Evolutionary conservation across 92 coral and sea anemone species (phyloP).

Genomic region (Phenganax subtilis): DNA sequence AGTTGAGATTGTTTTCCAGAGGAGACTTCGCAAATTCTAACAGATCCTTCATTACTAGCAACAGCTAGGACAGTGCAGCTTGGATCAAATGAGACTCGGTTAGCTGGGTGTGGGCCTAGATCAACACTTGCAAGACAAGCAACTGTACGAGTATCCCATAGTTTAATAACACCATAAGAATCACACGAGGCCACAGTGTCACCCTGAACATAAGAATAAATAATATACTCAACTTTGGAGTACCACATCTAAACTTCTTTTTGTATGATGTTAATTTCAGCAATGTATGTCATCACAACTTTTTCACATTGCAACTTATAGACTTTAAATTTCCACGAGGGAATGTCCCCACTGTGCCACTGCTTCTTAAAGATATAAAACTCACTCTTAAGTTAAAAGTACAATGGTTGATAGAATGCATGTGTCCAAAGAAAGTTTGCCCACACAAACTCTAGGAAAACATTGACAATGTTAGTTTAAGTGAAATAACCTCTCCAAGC

Average conservation of each 20-base stretch:
- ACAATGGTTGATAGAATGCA: slow-evolving; percentile 93
- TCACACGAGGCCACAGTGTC: slow-evolving; percentile 98
- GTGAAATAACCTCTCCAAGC: neutral
- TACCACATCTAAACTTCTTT: neutral
- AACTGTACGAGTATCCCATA: slow-evolving; percentile 98
- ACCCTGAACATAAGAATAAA: slow-evolving; percentile 55
- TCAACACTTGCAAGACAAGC: slow-evolving; percentile 86
- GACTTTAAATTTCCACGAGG: neutral
- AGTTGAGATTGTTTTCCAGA: slow-evolving; percentile 73
- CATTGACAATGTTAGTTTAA: neutral
- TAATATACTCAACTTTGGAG: neutral
- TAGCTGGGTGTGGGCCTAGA: slow-evolving; percentile 96
- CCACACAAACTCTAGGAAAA: slow-evolving; percentile 82
- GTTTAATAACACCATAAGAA: slow-evolving; percentile 83
- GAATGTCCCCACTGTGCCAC: neutral
- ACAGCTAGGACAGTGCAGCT: slow-evolving; percentile 92
- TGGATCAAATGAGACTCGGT: slow-evolving; percentile 95
- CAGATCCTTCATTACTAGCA: slow-evolving; percentile 96
- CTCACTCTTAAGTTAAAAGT: slow-evolving; percentile 81
- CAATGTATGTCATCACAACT: too few species aligned
- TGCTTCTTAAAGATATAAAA: neutral
- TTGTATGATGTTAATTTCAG: too few species aligned
- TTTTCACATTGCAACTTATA: too few species aligned
- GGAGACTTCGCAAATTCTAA: slow-evolving; percentile 88
- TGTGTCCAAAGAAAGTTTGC: slow-evolving; percentile 98